Percentiles rank a stretch among this genome's conserved stretches.
phyloP scores from a whole-genome alignment of 2,113 vertebrate species.

The Diphyllodes magnificus region DNA sequence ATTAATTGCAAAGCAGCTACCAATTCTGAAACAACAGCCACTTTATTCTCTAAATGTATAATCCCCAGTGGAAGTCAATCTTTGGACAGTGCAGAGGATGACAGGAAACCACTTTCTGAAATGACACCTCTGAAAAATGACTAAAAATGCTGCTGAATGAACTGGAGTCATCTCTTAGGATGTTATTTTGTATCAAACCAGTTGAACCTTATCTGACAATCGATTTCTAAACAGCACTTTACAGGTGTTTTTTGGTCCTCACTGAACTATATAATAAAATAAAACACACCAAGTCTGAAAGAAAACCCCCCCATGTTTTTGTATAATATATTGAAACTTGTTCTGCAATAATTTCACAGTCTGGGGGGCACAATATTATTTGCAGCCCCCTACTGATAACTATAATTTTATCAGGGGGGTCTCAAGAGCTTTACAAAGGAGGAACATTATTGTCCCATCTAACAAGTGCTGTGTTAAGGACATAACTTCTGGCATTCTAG shows the following conservation, averaged over 20 bases:
- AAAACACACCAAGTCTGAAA: background rate
- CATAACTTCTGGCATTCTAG: background rate
- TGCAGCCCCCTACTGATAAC: background rate
- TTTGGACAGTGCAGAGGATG: background rate
- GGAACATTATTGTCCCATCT: background rate
- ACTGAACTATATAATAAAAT: background rate
- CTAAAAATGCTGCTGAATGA: background rate
- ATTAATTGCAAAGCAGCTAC: background rate
- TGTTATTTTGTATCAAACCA: background rate
- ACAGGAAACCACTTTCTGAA: background rate
- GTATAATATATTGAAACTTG: background rate
- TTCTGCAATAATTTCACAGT: background rate
- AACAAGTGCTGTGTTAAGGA: background rate
- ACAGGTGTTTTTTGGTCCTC: background rate
- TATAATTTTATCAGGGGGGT: background rate
- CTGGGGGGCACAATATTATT: background rate
- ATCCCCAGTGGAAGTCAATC: background rate
- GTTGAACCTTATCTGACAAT: background rate
- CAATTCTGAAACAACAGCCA: background rate
- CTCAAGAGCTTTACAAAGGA: background rate
- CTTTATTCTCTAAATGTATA: background rate
- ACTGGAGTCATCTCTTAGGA: background rate
- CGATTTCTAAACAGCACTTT: background rate
- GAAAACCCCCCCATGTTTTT: rapidly evolving
- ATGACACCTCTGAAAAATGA: background rate